These are phyloP conservation scores for Grammomys surdaster DNA, from an alignment of 2,113 vertebrate species.

Conservation along the genomic window DNA sequence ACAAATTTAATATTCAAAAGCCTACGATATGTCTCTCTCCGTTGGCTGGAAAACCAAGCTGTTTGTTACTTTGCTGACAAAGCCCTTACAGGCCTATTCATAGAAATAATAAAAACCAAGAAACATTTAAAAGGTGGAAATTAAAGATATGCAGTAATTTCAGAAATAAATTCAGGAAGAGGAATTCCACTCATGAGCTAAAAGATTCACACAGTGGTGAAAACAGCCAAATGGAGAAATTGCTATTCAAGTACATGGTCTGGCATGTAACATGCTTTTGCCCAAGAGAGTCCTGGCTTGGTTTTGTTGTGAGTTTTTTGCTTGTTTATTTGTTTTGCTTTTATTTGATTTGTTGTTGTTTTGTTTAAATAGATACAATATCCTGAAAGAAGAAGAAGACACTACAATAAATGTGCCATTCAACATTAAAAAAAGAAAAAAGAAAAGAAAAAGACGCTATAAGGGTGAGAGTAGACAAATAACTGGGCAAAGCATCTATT, in stretches of 20 bases:
- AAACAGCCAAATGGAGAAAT: background rate
- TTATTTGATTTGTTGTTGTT: background rate
- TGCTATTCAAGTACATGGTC: background rate
- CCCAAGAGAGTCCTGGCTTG: background rate
- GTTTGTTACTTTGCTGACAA: constrained; percentile 48
- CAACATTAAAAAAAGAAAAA: too few species aligned
- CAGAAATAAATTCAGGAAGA: constrained; percentile 42
- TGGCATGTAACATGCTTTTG: background rate
- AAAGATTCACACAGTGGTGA: background rate
- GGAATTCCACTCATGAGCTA: background rate
- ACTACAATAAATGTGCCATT: too few species aligned
- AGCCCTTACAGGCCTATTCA: constrained; percentile 6
- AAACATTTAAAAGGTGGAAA: constrained; percentile 21
- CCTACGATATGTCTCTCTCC: background rate
- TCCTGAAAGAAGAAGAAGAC: background rate
- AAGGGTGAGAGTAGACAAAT: too few species aligned
- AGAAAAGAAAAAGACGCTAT: too few species aligned
- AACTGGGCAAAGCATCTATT: background rate
- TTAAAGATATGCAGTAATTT: constrained; percentile 41
- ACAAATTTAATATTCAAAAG: constrained; percentile 65
- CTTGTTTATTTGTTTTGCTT: background rate
- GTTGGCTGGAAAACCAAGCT: constrained; percentile 37
- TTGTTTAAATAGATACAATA: background rate
- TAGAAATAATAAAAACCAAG: constrained; percentile 51
- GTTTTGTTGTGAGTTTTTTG: background rate